Evolutionary conservation across 2,888 invertebrate species (phyloP).

Genomic region (Drosophila pegasa): DNA sequence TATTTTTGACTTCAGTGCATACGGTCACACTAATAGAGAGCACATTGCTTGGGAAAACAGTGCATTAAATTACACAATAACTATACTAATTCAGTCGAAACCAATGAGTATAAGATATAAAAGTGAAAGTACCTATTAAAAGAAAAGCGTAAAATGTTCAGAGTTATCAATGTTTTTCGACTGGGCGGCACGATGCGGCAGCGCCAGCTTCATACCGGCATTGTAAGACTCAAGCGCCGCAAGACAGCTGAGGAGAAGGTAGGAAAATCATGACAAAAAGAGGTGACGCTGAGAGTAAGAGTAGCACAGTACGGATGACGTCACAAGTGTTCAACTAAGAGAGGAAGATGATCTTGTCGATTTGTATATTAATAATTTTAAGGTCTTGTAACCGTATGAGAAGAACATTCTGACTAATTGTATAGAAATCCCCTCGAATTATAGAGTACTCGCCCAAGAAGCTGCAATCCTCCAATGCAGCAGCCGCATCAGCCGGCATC

Average conservation of each 20-base stretch:
- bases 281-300: slow-evolving; percentile 15
- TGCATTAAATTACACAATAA: slow-evolving; percentile 50
- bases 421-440: slow-evolving; percentile 86
- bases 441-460: slow-evolving; percentile 87
- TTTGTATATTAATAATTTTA: too few relatives aligned
- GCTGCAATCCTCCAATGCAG: slow-evolving; percentile 53
- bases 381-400: too few relatives aligned
- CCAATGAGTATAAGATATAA: slow-evolving; percentile 10
- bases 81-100: slow-evolving; percentile 12
- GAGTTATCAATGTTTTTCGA: slow-evolving; percentile 29
- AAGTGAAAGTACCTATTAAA: neutral
- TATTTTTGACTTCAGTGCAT: neutral
- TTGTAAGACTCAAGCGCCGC: slow-evolving; percentile 86
- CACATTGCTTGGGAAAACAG: slow-evolving; percentile 13
- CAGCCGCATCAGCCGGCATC: slow-evolving; percentile 33
- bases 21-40: slow-evolving; percentile 29
- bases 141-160: slow-evolving; percentile 41
- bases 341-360: too few relatives aligned
- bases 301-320: slow-evolving; percentile 8
- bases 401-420: slow-evolving; percentile 65
- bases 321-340: slow-evolving; percentile 4
- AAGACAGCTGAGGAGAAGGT: slow-evolving; percentile 88
- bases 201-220: slow-evolving; percentile 60
- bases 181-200: slow-evolving; percentile 23
- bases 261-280: slow-evolving; percentile 34